Evolutionary conservation across 2,888 invertebrate species (phyloP), one percentile per base, ranked within the genome.

Genomic region (Dioctria linearis): DNA sequence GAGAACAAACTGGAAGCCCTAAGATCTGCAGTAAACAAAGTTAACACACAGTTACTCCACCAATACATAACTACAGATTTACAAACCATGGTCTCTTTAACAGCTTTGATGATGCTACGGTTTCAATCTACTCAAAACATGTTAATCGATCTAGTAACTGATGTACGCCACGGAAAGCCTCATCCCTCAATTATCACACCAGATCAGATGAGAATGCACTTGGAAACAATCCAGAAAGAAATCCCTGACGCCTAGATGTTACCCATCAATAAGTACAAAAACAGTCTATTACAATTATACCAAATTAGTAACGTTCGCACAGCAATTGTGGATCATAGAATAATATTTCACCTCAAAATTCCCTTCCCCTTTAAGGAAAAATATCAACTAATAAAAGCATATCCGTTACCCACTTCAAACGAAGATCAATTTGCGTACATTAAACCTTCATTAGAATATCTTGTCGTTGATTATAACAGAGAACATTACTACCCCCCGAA

Each of bases 401-500:
- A 11, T 11, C 71, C 71, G 3, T 37, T 71, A 4, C 71, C 71
- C 8, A 71, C 51, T 4, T 4, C 6, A 9, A 0, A 71, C 3
- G 2, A 37, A 3, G 25, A 71, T 4, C 9, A n/a, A 5, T 43
- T 54, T 5, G 9, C 13, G 3, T 51, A 51, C 25, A 71, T 71
- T 37, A 5, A 71, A 37, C 71, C 71, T 9, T 51, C 71, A 3
- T 5, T 51, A 54, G 54, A 71, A 54, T 71, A 71, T 11, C 5
- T 71, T 4, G 71, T 54, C 9, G 3, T 71, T 6, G 71, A 71
- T 39, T 39, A n/a, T n/a, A 51, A 11, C 11, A 5, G 71, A 3
- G 71, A 71, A 51, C 71, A 71, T 54, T 71, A 71, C 8, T 71
- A 71, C 25, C 11, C 39, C 49, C 1, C 51, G 13, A 69, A 46